Evolutionary conservation across 2,888 invertebrate genomes (phyloP).

Genomic region (Ferrisia virgata): DNA sequence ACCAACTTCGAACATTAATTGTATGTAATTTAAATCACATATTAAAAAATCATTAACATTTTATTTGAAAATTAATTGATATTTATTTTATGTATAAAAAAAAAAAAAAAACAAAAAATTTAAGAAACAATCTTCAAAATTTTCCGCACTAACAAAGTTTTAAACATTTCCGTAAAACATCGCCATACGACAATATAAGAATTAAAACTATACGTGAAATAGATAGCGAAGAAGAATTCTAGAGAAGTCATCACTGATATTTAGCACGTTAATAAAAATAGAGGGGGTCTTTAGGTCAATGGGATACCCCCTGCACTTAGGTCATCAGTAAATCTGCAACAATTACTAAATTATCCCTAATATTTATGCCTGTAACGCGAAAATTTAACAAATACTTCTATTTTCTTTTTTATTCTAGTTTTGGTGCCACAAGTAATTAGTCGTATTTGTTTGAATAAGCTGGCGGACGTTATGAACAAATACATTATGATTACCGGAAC

Average conservation of each 20-base stretch:
- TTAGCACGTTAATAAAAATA: conserved; percentile 28
- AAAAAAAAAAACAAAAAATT: not conserved
- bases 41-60: not conserved
- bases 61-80: not conserved
- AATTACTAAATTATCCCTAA: conserved; percentile 34
- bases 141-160: not conserved
- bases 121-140: not conserved
- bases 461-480: not conserved
- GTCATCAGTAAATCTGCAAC: conserved; percentile 31
- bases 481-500: conserved; percentile 5
- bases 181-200: conserved; percentile 30
- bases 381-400: not conserved
- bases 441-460: conserved; percentile 11
- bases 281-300: conserved; percentile 40
- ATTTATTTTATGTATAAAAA: not conserved
- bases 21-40: conserved; percentile 5
- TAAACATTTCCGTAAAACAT: conserved; percentile 1
- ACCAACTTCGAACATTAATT: conserved; percentile 29
- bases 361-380: conserved; percentile 1
- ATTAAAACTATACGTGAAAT: conserved; percentile 38
- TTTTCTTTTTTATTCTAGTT: conserved; percentile 10
- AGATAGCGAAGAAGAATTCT: conserved; percentile 39
- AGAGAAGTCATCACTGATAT: conserved; percentile 41
- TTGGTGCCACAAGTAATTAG: not conserved
- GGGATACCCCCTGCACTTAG: conserved; percentile 33